These are phyloP conservation scores for Scaptomyza hsui DNA, from an alignment of 1,140 invertebrate genomes.

Conservation along the genomic window DNA sequence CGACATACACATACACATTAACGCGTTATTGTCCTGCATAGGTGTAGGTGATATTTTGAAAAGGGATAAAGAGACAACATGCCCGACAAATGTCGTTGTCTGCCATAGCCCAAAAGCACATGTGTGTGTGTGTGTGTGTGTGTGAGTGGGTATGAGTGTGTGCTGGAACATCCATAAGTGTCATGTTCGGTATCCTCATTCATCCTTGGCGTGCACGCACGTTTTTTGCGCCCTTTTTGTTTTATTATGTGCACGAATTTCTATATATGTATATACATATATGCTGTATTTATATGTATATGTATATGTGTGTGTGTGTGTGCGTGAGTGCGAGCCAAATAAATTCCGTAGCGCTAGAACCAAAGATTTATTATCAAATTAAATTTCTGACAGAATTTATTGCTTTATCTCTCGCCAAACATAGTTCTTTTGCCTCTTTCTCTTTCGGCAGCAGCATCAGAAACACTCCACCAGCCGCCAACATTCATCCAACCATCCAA, in stretches of 20 bases:
- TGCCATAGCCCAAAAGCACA: constrained; percentile 15
- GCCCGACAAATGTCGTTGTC: constrained; percentile 32
- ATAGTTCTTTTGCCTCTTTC: constrained; percentile 81
- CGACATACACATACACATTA: constrained; percentile 9
- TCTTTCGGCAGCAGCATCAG: constrained; percentile 54
- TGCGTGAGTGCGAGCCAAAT: constrained; percentile 75
- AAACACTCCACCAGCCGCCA: constrained; percentile 36
- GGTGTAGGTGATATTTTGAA: constrained; percentile 57
- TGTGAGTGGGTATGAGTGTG: too few relatives aligned
- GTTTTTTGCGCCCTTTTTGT: constrained; percentile 82
- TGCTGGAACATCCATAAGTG: constrained; percentile 80
- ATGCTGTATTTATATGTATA: background rate
- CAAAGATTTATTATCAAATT: constrained; percentile 84
- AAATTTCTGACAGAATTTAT: constrained; percentile 84
- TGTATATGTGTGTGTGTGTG: constrained; percentile 50
- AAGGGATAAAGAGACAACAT: constrained; percentile 54
- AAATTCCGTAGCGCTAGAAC: constrained; percentile 84
- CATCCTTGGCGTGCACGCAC: constrained; percentile 82
- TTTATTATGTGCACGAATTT: constrained; percentile 83
- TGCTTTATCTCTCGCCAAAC: constrained; percentile 84
- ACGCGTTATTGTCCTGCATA: constrained; percentile 17
- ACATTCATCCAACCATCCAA: constrained; percentile 53
- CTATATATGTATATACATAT: constrained; percentile 55
- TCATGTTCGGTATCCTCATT: constrained; percentile 83
- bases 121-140: constrained; percentile 24